phyloP scores from a whole-genome alignment of 2,113 vertebrate genomes.

The Burhinus bistriatus region DNA sequence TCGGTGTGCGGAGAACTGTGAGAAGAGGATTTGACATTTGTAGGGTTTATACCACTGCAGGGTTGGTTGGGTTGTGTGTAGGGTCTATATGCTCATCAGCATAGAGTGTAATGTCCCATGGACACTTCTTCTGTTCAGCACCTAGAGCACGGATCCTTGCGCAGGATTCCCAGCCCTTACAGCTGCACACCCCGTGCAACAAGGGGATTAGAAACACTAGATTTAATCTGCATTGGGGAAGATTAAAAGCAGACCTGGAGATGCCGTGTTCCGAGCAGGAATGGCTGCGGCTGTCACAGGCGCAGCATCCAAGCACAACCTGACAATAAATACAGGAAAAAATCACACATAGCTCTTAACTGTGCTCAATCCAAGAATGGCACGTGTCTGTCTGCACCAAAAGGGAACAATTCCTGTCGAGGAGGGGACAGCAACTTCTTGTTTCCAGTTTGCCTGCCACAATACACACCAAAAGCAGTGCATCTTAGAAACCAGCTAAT shows the following conservation, averaged over 20 bases:
- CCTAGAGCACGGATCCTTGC: not conserved
- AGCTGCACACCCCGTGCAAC: accelerated
- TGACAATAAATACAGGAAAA: accelerated
- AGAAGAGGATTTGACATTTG: accelerated
- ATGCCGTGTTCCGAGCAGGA: not conserved
- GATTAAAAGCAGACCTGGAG: not conserved
- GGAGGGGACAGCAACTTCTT: not conserved
- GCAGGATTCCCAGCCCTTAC: accelerated
- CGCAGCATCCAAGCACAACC: not conserved
- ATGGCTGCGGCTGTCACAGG: not conserved
- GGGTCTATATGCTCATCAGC: not conserved
- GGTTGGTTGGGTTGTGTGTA: not conserved
- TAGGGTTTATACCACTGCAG: accelerated
- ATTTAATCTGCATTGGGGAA: accelerated
- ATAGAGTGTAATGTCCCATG: accelerated
- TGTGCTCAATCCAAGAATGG: accelerated
- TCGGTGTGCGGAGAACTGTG: not conserved
- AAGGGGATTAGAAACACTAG: not conserved
- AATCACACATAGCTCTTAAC: not conserved
- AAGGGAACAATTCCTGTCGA: not conserved
- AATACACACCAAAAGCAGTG: accelerated
- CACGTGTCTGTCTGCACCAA: not conserved
- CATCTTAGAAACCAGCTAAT: not conserved
- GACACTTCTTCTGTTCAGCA: not conserved
- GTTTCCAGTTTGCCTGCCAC: not conserved